Evolutionary conservation across 2,113 vertebrate genomes (phyloP).

Genomic region (Peromyscus leucopus): DNA sequence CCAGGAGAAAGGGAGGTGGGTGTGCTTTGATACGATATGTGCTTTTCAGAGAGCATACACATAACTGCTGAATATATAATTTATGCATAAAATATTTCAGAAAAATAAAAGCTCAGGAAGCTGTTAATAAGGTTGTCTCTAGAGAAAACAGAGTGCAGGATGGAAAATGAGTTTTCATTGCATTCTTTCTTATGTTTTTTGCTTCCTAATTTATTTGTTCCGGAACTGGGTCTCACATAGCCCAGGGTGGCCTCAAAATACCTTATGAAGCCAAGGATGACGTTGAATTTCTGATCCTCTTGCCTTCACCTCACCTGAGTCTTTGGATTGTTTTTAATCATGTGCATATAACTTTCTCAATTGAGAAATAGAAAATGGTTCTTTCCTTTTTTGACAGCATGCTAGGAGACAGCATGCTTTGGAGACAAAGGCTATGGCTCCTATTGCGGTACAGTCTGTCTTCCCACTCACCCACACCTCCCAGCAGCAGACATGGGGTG

Average conservation of each 20-base stretch:
- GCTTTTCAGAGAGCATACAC: constrained; percentile 48
- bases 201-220: background rate
- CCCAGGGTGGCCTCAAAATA: background rate
- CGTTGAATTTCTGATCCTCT: background rate
- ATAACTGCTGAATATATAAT: constrained; percentile 59
- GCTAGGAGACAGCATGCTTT: background rate
- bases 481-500: background rate
- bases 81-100: constrained; percentile 65
- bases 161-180: constrained; percentile 13
- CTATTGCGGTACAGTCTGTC: background rate
- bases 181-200: background rate
- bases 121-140: constrained; percentile 50
- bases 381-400: background rate
- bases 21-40: constrained; percentile 15
- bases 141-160: background rate
- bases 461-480: background rate
- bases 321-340: background rate
- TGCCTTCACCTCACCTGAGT: background rate
- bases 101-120: constrained; percentile 49
- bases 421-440: background rate
- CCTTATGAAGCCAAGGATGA: background rate
- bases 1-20: background rate
- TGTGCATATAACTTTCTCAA: constrained; percentile 4
- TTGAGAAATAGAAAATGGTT: background rate
- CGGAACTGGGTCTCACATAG: background rate